Percentiles rank a stretch among this genome's conserved stretches.
Conservation (phyloP, 2,113 vertebrate species). For the Cebus imitator region DNA sequence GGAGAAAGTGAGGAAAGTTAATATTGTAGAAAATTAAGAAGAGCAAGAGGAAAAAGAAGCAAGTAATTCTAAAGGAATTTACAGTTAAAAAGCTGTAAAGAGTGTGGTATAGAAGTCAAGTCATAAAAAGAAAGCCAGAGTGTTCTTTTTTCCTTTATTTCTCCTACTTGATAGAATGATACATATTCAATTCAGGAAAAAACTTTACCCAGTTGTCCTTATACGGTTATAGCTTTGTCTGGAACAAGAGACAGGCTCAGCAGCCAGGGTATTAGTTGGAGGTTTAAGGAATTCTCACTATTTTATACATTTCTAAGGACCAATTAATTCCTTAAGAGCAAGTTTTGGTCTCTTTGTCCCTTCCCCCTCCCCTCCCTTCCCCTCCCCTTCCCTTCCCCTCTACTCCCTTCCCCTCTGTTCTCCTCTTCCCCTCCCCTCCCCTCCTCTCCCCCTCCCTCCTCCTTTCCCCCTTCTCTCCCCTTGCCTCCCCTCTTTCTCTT, state of each 20-base stretch:
- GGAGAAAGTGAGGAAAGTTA: not conserved
- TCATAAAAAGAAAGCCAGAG: not conserved
- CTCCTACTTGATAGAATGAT: not conserved
- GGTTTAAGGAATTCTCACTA: not conserved
- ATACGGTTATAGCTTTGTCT: not conserved
- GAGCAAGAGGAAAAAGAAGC: not conserved
- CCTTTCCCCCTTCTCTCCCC: no score
- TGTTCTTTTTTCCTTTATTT: not conserved
- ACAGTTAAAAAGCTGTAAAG: not conserved
- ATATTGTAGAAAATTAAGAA: not conserved
- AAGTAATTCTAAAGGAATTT: not conserved
- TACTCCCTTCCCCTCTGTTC: not conserved
- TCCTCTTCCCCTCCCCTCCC: no score
- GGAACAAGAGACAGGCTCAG: not conserved
- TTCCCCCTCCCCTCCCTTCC: no score
- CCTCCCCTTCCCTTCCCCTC: no score
- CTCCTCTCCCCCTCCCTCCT: not conserved
- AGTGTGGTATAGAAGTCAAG: not conserved
- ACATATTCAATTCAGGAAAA: not conserved
- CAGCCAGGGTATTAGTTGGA: not conserved
- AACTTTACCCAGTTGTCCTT: not conserved
- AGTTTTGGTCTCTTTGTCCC: not conserved
- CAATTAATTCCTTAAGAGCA: not conserved
- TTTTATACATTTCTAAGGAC: not conserved
- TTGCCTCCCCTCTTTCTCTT: no score